Conservation (phyloP, 2,888 invertebrate species). For the Panorpa germanica region DNA sequence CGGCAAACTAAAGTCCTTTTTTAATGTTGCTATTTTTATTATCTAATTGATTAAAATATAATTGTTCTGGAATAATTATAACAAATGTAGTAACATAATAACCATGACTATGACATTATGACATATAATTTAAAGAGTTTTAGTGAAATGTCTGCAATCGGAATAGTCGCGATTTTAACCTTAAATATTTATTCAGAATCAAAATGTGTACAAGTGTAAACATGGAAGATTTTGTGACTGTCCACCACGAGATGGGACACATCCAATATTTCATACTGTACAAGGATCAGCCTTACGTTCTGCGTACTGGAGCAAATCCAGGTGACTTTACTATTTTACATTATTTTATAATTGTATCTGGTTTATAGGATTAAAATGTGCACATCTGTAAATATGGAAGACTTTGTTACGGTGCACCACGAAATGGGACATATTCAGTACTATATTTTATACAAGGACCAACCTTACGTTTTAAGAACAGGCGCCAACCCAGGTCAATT, state of each 20-base stretch:
- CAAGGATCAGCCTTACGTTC: conserved; percentile 23
- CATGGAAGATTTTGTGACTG: conserved; percentile 10
- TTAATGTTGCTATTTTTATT: too few species aligned
- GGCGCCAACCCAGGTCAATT: conserved; percentile 43
- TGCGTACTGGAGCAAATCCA: conserved; percentile 28
- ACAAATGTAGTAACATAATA: too few species aligned
- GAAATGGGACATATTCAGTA: conserved; percentile 74
- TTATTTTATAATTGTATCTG: too few species aligned
- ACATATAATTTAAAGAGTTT: too few species aligned
- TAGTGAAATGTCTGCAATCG: too few species aligned
- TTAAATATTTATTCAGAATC: too few species aligned
- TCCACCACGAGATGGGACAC: conserved; percentile 26
- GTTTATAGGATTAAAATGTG: background rate
- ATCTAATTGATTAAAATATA: too few species aligned
- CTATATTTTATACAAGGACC: conserved; percentile 51
- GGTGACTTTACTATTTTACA: conserved; percentile 22
- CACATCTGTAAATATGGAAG: background rate
- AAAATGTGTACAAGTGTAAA: conserved; percentile 12
- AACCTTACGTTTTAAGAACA: conserved; percentile 44
- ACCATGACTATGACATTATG: too few species aligned
- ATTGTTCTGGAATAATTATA: too few species aligned
- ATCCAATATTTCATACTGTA: conserved; percentile 30
- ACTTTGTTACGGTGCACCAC: conserved; percentile 50
- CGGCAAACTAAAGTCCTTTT: too few species aligned
- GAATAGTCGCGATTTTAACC: too few species aligned